Conservation (phyloP, 1,140 invertebrate genomes). For the Bombus confusus region DNA sequence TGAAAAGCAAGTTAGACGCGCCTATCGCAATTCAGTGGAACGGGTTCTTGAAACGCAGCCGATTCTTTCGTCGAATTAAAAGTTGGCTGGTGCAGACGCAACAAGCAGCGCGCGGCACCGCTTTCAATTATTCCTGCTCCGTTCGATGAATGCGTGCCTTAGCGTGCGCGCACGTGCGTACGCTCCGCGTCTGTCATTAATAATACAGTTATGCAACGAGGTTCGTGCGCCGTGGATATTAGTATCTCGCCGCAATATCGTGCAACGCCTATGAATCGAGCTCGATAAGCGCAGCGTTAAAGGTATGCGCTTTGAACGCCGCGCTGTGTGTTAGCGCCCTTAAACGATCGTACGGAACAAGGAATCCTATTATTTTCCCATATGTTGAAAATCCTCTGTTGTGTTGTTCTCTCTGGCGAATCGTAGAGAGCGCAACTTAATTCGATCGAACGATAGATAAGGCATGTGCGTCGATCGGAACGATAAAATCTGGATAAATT, state of each 20-base stretch:
- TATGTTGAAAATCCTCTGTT: too few relatives aligned
- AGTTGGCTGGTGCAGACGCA: not conserved
- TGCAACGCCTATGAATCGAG: constrained; percentile 39
- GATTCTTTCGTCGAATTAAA: constrained; percentile 38
- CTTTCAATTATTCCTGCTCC: too few relatives aligned
- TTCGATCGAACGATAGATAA: not conserved
- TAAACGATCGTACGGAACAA: not conserved
- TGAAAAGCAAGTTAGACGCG: too few relatives aligned
- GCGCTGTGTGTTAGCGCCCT: not conserved
- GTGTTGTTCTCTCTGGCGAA: not conserved
- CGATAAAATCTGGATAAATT: too few relatives aligned
- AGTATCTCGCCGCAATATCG: constrained; percentile 38
- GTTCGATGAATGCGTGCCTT: constrained; percentile 37
- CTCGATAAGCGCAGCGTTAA: constrained; percentile 42
- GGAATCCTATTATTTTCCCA: constrained; percentile 3
- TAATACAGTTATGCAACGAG: constrained; percentile 63
- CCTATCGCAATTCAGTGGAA: too few relatives aligned
- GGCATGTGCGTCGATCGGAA: not conserved
- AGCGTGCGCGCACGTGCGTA: constrained; percentile 20
- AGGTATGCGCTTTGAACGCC: constrained; percentile 13
- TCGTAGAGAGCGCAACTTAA: too few relatives aligned
- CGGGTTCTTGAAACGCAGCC: too few relatives aligned
- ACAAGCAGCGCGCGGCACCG: too few relatives aligned
- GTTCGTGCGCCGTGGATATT: constrained; percentile 31
- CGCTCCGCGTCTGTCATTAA: constrained; percentile 49